Base-by-base conservation (phyloP, 1,140 invertebrate species). In the Pomacea maculata region DNA sequence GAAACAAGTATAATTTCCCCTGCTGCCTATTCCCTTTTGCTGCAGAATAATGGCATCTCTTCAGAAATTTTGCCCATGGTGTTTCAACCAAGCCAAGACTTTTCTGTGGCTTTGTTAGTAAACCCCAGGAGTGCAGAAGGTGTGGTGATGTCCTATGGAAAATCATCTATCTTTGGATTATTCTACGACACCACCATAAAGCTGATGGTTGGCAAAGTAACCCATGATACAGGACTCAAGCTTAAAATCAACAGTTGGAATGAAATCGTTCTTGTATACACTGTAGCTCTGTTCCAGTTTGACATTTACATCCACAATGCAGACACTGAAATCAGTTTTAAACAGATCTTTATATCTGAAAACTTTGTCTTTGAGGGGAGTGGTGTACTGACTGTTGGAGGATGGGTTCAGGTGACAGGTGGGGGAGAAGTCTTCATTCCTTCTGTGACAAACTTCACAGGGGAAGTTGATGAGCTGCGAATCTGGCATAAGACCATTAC, bases 381-480 rank as follows among this genome's bases (percentile, higher is more conserved):
- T 29, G 82, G 82, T 52, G 63, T 76, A 2, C 4, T 83, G 8
- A 80, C 79, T 6, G 67, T 83, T 57, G 82, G 82, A 6, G 70
- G 70, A 14, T 83, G 82, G 82, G 57, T 75, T 4, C n/a, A 67
- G 25, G 71, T 65, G 61, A 29, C 19, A 55, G 79, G 77, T 15
- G 61, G 77, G 29, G 29, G 68, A 34, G 8, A n/a, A 3, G 45
- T 6, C 21, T 29, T 29, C 3, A 21, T 79, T 6, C 77, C 65
- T 8, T 6, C 78, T 19, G 61, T 80, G 25, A 34, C 73, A 29
- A 52, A 73, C 6, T 85, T 80, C 76, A 79, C 70, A n/a, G 85
- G 85, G n/a, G 81, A 84, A 61, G 70, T 87, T 1, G 84, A 86
- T 63, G 83, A 87, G 57, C 61, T 87, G 15, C 75, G 79, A 45